phyloP scores from a whole-genome alignment of 30 jellyfish, hydroid and myxozoan genomes.

The Chironex yamaguchii region DNA sequence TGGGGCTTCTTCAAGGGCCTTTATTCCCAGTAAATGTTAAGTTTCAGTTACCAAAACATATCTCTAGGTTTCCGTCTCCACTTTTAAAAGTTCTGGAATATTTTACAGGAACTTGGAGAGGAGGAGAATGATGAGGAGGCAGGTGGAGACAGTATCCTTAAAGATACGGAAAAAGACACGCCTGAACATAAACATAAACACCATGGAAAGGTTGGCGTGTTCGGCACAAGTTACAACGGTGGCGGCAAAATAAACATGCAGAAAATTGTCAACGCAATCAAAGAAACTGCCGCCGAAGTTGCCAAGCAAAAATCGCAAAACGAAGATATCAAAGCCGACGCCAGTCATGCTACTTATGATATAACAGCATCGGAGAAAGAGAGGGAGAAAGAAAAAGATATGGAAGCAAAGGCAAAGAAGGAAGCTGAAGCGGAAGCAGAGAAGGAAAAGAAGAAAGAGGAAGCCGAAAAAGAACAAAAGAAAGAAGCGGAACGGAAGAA shows the following conservation, averaged over 20 bases:
- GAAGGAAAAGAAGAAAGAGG: constrained; percentile 50
- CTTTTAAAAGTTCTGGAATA: neutral
- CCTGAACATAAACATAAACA: neutral
- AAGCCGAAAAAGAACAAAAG: constrained; percentile 6
- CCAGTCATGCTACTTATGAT: neutral
- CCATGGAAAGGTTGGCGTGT: neutral
- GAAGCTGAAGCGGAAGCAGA: constrained; percentile 73
- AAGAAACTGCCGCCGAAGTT: neutral
- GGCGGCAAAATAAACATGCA: neutral
- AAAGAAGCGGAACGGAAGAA: neutral
- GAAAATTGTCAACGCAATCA: neutral
- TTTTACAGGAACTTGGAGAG: constrained; percentile 72
- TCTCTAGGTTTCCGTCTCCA: neutral
- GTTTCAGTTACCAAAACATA: too few species aligned
- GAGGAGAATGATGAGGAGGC: constrained; percentile 68
- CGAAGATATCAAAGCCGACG: neutral
- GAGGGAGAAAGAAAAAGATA: constrained; percentile 34
- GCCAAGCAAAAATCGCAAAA: neutral
- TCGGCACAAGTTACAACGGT: neutral
- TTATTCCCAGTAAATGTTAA: too few species aligned
- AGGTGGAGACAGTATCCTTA: neutral
- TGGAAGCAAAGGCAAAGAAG: too few species aligned
- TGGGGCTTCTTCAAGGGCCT: too few species aligned
- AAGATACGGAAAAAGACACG: neutral
- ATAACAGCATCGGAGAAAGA: constrained; percentile 5